Percentiles rank a stretch among this genome's conserved stretches.
Conservation (phyloP, 2,888 invertebrate species). For the Hyposoter didymator region DNA sequence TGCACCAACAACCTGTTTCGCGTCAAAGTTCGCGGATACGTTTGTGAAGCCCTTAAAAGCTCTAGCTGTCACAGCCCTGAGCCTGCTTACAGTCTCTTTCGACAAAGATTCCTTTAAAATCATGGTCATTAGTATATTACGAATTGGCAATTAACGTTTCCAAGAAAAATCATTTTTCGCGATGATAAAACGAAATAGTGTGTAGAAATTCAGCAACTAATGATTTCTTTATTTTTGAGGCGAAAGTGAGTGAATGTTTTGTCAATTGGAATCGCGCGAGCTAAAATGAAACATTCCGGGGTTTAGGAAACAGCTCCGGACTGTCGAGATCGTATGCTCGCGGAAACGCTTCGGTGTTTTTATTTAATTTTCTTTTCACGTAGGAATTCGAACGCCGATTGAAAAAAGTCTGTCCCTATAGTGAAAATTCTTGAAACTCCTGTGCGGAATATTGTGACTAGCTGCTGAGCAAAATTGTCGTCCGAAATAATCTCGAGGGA, state of each 20-base stretch:
- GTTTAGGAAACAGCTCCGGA: no score
- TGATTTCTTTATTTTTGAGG: no score
- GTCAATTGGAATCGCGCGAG: no score
- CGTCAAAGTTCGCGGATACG: slow-evolving; percentile 38
- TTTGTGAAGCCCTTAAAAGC: slow-evolving; percentile 29
- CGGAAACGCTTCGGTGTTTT: background rate
- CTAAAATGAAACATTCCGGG: no score
- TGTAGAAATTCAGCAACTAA: no score
- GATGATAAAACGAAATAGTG: no score
- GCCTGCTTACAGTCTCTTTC: slow-evolving; percentile 15
- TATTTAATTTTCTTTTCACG: background rate
- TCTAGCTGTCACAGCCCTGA: background rate
- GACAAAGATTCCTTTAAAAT: no score
- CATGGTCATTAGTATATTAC: no score
- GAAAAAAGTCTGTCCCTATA: background rate
- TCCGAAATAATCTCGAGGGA: slow-evolving; percentile 41
- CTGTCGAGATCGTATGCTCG: no score
- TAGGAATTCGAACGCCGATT: background rate
- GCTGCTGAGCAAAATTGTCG: background rate
- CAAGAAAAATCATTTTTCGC: no score
- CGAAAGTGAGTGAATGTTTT: no score
- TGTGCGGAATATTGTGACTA: slow-evolving; percentile 31
- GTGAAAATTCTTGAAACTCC: background rate
- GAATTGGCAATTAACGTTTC: no score
- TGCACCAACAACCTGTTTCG: slow-evolving; percentile 61